Conservation (phyloP, 2,797 vertebrate species). For the Masticophis lateralis region DNA sequence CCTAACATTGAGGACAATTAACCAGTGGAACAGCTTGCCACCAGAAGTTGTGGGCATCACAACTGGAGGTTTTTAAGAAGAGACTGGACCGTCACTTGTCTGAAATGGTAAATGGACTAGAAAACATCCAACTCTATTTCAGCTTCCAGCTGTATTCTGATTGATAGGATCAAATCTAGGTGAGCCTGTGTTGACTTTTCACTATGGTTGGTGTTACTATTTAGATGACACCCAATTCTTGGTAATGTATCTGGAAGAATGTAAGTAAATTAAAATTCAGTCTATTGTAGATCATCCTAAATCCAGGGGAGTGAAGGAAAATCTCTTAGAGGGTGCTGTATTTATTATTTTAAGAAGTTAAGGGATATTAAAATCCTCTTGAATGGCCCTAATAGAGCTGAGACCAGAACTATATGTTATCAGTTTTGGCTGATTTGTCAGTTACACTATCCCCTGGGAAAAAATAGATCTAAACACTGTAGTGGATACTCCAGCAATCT, state of each 20-base stretch:
- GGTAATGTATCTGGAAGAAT: neutral
- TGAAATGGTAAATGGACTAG: too few species aligned
- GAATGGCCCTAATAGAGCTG: neutral
- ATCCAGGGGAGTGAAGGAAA: neutral
- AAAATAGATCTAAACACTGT: neutral
- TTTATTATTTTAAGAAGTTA: neutral
- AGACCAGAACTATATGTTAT: neutral
- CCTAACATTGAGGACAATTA: too few species aligned
- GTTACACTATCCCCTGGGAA: neutral
- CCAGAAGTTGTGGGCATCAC: too few species aligned
- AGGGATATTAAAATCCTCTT: neutral
- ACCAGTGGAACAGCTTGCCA: too few species aligned
- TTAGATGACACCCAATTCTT: neutral
- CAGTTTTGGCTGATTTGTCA: neutral
- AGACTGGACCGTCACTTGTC: too few species aligned
- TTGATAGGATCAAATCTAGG: too few species aligned
- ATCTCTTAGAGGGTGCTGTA: too few species aligned
- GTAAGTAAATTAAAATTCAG: neutral
- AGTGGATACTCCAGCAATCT: neutral
- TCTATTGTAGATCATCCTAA: neutral
- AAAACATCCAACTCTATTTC: too few species aligned
- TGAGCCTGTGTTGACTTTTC: too few species aligned
- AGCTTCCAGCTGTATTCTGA: too few species aligned
- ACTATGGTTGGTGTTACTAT: neutral
- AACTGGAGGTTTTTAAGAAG: too few species aligned